Evolutionary conservation across 2,113 vertebrate genomes (phyloP), one percentile per base, ranked within the genome.

Genomic region (Albula glossodonta): DNA sequence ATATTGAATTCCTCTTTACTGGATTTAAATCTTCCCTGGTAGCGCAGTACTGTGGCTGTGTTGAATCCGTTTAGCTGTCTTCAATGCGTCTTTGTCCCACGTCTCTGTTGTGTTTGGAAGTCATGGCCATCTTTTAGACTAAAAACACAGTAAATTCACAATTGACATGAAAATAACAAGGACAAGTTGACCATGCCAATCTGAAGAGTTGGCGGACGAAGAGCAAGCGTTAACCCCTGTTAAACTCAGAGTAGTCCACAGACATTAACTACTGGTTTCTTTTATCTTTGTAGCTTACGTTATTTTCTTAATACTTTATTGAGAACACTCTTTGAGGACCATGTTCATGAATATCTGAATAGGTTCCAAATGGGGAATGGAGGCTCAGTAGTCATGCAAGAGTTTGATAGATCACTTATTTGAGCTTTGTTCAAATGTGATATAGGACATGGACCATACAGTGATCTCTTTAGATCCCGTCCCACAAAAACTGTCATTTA

Each of bases 281-380:
- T 70, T 17, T 8, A 22, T 70, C 63, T 19, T 85, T 74, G 48
- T 57, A 25, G 57, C 77, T 79, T 17, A 17, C 31, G 31, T 41
- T 41, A 51, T 84, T 78, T 79, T 78, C 31, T 22, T 79, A 57
- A 60, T 78, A 50, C 56, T 60, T 60, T 60, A 13, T 12, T 60
- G 56, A 10, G 17, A n/a, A n/a, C 19, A 70, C 17, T 17, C 4
- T 70, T 22, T 3, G 51, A 60, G 51, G 60, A 77, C 49, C 22
- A 48, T 85, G 22, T 6, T 85, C 15, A n/a, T 31, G 19, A 63
- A 10, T 48, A 51, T 22, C 53, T 41, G 80, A 85, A 85, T 85
- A 79, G 56, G 57, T 85, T 80, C 84, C 84, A 85, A 85, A 85
- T 85, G 84, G 53, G 11, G 83, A 79, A 41, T 25, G 22, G 19